These are phyloP conservation scores for Drosophila subquinaria DNA, from an alignment of 2,888 invertebrate species.

Conservation along the genomic window DNA sequence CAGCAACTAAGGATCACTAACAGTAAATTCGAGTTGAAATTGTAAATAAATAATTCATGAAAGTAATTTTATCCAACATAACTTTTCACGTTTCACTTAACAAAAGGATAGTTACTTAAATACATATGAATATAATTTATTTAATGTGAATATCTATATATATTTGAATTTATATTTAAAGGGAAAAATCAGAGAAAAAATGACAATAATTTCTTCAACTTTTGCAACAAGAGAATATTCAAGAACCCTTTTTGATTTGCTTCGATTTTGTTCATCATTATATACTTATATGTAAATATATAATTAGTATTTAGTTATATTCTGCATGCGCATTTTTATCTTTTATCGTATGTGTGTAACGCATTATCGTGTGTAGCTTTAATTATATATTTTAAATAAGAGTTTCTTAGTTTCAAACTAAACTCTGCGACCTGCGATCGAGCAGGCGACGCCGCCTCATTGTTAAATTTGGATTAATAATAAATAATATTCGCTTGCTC, in stretches of 20 bases:
- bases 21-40: slow-evolving; percentile 72
- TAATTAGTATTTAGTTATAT: slow-evolving; percentile 43
- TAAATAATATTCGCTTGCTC: slow-evolving; percentile 51
- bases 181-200: slow-evolving; percentile 36
- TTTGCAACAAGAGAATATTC: slow-evolving; percentile 36
- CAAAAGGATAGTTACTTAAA: slow-evolving; percentile 27
- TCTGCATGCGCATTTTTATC: slow-evolving; percentile 40
- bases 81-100: slow-evolving; percentile 49
- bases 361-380: slow-evolving; percentile 20
- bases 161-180: slow-evolving; percentile 16
- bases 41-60: slow-evolving; percentile 67
- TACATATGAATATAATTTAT: slow-evolving; percentile 30
- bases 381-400: slow-evolving; percentile 46
- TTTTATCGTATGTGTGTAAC: slow-evolving; percentile 31
- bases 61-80: slow-evolving; percentile 36
- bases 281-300: slow-evolving; percentile 31
- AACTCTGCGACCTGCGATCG: slow-evolving; percentile 70
- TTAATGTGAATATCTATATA: slow-evolving; percentile 10
- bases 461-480: slow-evolving; percentile 48
- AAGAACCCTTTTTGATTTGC: slow-evolving; percentile 40
- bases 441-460: slow-evolving; percentile 66
- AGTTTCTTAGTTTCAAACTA: slow-evolving; percentile 78
- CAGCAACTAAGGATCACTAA: slow-evolving; percentile 52
- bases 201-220: slow-evolving; percentile 51
- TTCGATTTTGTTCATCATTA: slow-evolving; percentile 22